A percentile compares a stretch with the other conserved stretches of the same genome.
These are phyloP conservation scores for Galago senegalensis DNA, from an alignment of 2,797 vertebrate species.

Conservation along the genomic window DNA sequence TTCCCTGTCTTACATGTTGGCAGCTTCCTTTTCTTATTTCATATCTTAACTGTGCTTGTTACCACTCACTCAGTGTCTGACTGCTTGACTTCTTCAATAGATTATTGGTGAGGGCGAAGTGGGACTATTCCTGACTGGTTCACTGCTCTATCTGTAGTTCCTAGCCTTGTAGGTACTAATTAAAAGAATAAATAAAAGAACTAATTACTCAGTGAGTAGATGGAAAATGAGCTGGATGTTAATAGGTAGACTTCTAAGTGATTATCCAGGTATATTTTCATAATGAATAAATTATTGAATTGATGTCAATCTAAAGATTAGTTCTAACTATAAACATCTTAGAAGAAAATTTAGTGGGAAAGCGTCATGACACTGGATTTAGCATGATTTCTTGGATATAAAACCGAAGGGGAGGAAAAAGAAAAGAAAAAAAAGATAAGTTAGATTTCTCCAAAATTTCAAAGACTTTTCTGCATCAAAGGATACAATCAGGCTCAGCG, in stretches of 20 bases:
- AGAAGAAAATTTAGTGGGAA: not conserved
- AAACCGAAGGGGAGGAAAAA: not conserved
- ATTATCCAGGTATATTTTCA: not conserved
- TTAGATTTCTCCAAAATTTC: slow-evolving; percentile 29
- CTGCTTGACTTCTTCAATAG: not conserved
- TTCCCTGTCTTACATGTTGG: not conserved
- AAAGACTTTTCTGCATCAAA: not conserved
- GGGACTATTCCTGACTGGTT: not conserved
- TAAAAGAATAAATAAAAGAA: slow-evolving; percentile 13
- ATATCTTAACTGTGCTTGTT: not conserved
- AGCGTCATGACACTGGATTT: not conserved
- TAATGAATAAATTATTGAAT: not conserved
- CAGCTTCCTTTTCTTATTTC: slow-evolving; percentile 3
- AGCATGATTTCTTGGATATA: not conserved
- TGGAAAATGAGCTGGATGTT: not conserved
- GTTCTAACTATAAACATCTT: not conserved
- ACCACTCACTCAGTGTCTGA: not conserved
- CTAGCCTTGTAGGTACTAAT: not conserved
- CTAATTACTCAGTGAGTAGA: not conserved
- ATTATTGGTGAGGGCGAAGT: not conserved
- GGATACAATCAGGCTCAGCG: not conserved
- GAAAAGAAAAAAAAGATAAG: slow-evolving; percentile 22
- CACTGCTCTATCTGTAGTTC: not conserved
- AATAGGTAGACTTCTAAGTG: not conserved
- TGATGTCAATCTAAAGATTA: not conserved